These are phyloP conservation scores for Lasioglossum calceatum DNA, from an alignment of 2,888 invertebrate species.

Conservation along the genomic window DNA sequence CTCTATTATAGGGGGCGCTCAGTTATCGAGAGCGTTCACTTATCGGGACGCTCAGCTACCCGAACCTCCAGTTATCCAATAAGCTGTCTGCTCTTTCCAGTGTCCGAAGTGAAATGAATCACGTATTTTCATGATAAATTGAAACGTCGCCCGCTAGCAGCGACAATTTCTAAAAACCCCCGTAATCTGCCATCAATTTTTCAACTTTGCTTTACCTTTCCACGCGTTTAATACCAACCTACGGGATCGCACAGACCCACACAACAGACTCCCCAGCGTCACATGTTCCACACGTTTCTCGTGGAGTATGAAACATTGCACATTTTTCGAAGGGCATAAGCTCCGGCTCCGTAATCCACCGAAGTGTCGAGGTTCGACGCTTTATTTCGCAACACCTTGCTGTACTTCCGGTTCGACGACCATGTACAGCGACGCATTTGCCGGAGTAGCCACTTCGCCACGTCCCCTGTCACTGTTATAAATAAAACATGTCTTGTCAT, in stretches of 20 bases:
- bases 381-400: constrained; percentile 5
- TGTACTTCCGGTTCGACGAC: not conserved
- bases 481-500: not conserved
- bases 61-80: not conserved
- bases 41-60: not conserved
- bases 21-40: not conserved
- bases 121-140: not conserved
- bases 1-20: no score
- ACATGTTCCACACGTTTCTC: not conserved
- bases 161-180: not conserved
- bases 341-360: not conserved
- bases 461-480: not conserved
- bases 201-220: not conserved
- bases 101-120: not conserved
- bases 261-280: not conserved
- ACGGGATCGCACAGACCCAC: not conserved
- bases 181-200: not conserved
- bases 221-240: not conserved
- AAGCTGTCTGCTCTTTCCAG: not conserved
- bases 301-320: not conserved
- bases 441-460: not conserved
- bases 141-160: not conserved
- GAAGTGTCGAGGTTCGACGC: not conserved
- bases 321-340: not conserved
- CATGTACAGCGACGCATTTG: not conserved